Evolutionary conservation across 2,113 vertebrate genomes (phyloP), one percentile per base, ranked within the genome.

Genomic region (Aramus guarauna): DNA sequence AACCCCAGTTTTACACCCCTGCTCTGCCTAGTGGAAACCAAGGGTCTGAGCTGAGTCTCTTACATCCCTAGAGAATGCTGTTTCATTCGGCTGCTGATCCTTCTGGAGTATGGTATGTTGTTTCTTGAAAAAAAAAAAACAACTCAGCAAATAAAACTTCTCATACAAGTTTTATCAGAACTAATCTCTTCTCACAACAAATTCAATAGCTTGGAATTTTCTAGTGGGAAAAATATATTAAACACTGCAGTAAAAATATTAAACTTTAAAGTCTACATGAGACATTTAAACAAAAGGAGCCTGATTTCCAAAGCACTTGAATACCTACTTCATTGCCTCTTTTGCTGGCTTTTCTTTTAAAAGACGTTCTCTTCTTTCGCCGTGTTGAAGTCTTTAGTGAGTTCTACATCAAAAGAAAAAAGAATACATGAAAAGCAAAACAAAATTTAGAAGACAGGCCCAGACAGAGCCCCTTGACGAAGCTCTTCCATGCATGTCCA

Each of bases 271-370:
- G 9, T 64, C 34, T n/a, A 7, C 9, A 11, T 62, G 92, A 85
- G 48, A 36, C 19, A 64, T 41, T 88, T 74, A 48, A 92, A 75
- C 11, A 91, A 73, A 75, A 72, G 27, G 21, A 81, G 9, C 1
- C 10, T 23, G 15, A 64, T 87, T 64, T 90, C 45, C 45, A 91
- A 85, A 91, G 15, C 11, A 71, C n/a, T 41, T 32, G 14, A 94
- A 85, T 85, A 98, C 98, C 98, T 98, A 99, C 99, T 95, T 99
- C 99, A 7, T 99, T 98, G 91, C 99, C 98, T 98, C 99, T 99
- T 98, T 99, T 99, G 97, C 99, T 99, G 86, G 98, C 98, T 98
- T 99, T 99, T 93, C 99, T 98, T 98, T 99, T 99, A 98, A 99
- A 99, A 81, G 99, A 99, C 0, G 99, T 99, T 95, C 99, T 99